A percentile compares a stretch with the other conserved stretches of the same genome.
Evolutionary conservation across 2,888 invertebrate species (phyloP).

Genomic region (Colostygia pectinataria): DNA sequence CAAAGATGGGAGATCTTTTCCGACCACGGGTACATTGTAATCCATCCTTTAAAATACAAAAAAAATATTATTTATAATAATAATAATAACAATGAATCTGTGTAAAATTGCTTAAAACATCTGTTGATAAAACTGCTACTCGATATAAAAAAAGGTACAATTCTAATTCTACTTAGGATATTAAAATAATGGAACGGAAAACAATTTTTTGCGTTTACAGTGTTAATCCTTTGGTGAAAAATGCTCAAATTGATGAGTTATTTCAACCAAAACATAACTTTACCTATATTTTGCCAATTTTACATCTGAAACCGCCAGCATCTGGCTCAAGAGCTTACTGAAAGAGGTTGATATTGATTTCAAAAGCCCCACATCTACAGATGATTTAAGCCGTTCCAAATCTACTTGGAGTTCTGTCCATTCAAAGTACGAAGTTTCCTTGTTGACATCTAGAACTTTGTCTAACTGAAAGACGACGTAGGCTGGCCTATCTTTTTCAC

Average conservation of each 20-base stretch:
- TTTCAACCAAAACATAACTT: background rate
- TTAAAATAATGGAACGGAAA: too few relatives aligned
- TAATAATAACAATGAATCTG: too few relatives aligned
- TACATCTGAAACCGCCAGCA: conserved; percentile 81
- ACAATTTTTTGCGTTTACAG: too few relatives aligned
- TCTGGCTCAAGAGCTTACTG: conserved; percentile 81
- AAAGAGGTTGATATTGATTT: conserved; percentile 83
- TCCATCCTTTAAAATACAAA: conserved; percentile 60
- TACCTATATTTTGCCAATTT: conserved; percentile 85
- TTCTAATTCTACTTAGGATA: too few relatives aligned
- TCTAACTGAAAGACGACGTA: conserved; percentile 88
- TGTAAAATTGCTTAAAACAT: too few relatives aligned
- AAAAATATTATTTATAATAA: too few relatives aligned
- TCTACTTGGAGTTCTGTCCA: conserved; percentile 84
- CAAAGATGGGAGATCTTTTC: conserved; percentile 85
- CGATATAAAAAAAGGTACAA: too few relatives aligned
- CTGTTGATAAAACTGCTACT: too few relatives aligned
- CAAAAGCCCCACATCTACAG: conserved; percentile 76
- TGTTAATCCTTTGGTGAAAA: too few relatives aligned
- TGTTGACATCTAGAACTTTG: conserved; percentile 87
- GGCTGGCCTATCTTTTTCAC: conserved; percentile 87
- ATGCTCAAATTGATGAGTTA: too few relatives aligned
- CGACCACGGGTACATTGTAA: conserved; percentile 84
- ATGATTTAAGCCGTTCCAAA: conserved; percentile 76
- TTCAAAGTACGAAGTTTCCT: conserved; percentile 84